Percentiles rank a stretch among this genome's conserved stretches.
Conservation (phyloP, 2,113 vertebrate genomes). For the Danionella cerebrum region DNA sequence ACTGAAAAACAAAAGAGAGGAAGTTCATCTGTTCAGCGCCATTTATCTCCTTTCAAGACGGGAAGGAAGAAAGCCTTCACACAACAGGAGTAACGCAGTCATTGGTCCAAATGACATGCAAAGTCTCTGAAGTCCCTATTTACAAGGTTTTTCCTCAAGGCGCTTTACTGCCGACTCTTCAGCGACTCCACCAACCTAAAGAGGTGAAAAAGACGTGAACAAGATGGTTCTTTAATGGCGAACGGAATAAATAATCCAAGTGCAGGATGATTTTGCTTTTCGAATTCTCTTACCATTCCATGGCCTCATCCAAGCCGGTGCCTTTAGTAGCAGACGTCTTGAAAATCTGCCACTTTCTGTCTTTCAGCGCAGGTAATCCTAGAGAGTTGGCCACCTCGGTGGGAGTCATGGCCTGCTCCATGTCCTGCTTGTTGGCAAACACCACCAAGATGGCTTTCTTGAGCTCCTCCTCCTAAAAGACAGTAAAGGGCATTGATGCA, state of each 20-base stretch:
- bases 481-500: not conserved
- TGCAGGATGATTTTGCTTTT: not conserved
- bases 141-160: constrained; percentile 42
- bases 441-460: constrained; percentile 97
- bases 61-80: constrained; percentile 8
- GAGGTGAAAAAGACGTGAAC: constrained; percentile 26
- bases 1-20: no score
- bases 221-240: no score
- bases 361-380: constrained; percentile 87
- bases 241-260: no score
- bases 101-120: constrained; percentile 45
- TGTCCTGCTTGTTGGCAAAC: constrained; percentile 98
- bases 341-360: constrained; percentile 98
- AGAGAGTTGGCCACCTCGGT: constrained; percentile 91
- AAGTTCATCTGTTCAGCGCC: not conserved
- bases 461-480: constrained; percentile 85
- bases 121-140: constrained; percentile 54
- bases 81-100: constrained; percentile 48
- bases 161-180: constrained; percentile 87
- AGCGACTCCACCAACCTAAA: constrained; percentile 89
- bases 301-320: constrained; percentile 89
- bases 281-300: constrained; percentile 76
- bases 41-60: not conserved
- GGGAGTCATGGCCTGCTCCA: constrained; percentile 96
- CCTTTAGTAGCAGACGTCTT: constrained; percentile 96